Base-by-base conservation (phyloP, 1,140 invertebrate species). In the Dufourea novaeangliae region DNA sequence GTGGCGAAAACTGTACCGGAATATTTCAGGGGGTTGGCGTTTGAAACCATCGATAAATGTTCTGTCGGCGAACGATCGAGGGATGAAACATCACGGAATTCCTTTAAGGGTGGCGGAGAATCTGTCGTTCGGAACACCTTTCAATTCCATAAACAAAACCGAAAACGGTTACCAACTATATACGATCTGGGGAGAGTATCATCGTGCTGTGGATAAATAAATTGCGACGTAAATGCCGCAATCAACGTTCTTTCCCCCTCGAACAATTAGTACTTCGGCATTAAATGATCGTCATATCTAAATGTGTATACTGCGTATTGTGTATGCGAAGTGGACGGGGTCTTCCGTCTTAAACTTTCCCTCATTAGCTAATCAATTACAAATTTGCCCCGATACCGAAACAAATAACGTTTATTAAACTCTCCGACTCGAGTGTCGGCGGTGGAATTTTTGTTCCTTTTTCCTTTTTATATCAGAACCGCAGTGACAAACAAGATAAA, bases 341-440 rank as follows among this genome's bases (percentile, higher is more conserved):
- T 68, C 29, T 22, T 37, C 3, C 22, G 20, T 50, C 50, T 27
- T n/a, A 27, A 37, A 41, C 22, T 41, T 68, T 59, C n/a, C 32
- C 73, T 76, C 73, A 41, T 76, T 76, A 76, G 50, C 54, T 69
- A 69, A 76, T 76, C 73, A 69, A 76, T 76, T 76, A 76, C 73
- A 69, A 76, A 76, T 76, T 76, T 76, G 39, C 17, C n/a, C 7
- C 37, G 64, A 69, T 76, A 69, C 29, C 37, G 41, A 37, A 7
- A 41, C 64, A 59, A 76, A 76, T 69, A 59, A 59, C 54, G 32
- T 54, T n/a, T 29, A 57, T 57, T 39, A 76, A 68, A 57, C 52
- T 10, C n/a, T n/a, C n/a, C n/a, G n/a, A n/a, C 37, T 20, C 50
- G 50, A 56, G 41, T 46, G 52, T 46, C 63, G 64, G n/a, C 50